A percentile compares a stretch with the other conserved stretches of the same genome.
These are phyloP conservation scores for Menidia beryllina DNA, from an alignment of 2,113 vertebrate species.

Conservation along the genomic window DNA sequence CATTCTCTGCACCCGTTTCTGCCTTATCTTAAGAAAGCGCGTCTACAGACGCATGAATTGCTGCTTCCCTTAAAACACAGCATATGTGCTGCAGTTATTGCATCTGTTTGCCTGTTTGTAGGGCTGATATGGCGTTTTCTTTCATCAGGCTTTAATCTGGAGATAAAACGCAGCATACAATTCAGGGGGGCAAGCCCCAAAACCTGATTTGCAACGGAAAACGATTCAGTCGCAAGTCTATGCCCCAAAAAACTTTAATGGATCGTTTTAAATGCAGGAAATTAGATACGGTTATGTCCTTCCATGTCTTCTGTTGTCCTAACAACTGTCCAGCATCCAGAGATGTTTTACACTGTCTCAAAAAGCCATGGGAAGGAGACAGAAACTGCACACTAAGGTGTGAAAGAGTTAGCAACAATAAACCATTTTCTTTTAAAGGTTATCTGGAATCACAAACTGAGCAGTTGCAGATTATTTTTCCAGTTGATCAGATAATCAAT, in stretches of 20 bases:
- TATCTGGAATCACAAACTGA: rapidly evolving
- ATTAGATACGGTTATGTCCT: background rate
- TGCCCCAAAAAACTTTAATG: background rate
- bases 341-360: background rate
- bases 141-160: conserved; percentile 6
- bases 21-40: background rate
- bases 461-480: rapidly evolving
- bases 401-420: background rate
- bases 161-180: background rate
- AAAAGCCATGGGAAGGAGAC: background rate
- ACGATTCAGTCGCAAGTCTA: background rate
- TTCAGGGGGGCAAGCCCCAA: background rate
- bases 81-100: background rate
- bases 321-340: background rate
- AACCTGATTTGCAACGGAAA: background rate
- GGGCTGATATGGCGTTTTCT: background rate
- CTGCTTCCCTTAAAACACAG: background rate
- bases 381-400: background rate
- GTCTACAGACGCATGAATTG: background rate
- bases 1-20: background rate
- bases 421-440: background rate
- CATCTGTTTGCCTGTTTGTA: background rate
- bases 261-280: background rate
- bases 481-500: background rate
- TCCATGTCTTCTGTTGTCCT: background rate